phyloP scores from a whole-genome alignment of 2,113 vertebrate genomes.

The Corythornis madagascariensis region DNA sequence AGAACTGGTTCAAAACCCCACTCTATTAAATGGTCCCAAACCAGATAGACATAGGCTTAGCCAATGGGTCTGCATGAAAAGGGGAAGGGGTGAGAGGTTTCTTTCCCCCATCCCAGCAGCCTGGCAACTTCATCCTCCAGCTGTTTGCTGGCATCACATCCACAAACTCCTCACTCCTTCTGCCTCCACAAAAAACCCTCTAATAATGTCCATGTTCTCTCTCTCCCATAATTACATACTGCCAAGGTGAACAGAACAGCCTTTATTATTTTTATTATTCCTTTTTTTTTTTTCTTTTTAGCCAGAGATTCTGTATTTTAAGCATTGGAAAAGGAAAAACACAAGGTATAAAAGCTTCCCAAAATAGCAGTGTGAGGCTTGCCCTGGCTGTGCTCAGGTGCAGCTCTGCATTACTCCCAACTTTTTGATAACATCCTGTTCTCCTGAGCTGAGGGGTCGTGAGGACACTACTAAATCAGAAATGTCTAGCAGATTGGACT shows the following conservation, averaged over 20 bases:
- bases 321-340: constrained; percentile 46
- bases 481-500: background rate
- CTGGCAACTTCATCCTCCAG: accelerated
- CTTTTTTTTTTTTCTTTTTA: background rate
- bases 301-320: constrained; percentile 37
- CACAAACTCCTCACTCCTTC: background rate
- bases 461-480: constrained; percentile 31
- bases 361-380: constrained; percentile 8
- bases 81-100: background rate
- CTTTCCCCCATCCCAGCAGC: accelerated
- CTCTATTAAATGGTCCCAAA: background rate
- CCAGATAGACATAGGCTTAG: background rate
- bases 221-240: background rate
- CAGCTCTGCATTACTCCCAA: constrained; percentile 6
- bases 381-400: constrained; percentile 42
- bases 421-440: constrained; percentile 60
- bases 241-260: background rate
- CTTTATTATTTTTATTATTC: background rate
- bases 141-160: background rate
- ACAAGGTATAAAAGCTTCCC: constrained; percentile 35
- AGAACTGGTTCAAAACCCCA: background rate
- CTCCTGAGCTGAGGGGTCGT: background rate
- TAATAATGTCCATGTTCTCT: background rate
- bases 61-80: background rate
- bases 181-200: constrained; percentile 6